phyloP scores from a whole-genome alignment of 1,140 invertebrate genomes.

The Tribolium madens region DNA sequence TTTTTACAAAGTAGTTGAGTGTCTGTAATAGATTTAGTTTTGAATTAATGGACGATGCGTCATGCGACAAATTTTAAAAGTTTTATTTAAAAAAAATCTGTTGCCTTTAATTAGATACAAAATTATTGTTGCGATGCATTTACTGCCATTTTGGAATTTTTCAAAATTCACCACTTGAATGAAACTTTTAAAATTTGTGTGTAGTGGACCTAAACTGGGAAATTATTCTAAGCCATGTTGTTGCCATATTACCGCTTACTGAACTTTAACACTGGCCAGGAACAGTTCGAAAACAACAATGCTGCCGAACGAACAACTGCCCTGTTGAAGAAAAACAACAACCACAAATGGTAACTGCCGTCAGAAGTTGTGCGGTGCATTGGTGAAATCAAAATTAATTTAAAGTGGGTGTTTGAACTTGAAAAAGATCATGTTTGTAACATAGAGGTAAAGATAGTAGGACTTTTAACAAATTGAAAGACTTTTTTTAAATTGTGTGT shows the following conservation, averaged over 20 bases:
- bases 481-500: conserved; percentile 59
- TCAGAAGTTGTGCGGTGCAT: conserved; percentile 36
- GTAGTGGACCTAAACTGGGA: neutral
- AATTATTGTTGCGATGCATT: conserved; percentile 17
- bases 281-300: conserved; percentile 26
- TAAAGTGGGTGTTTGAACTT: conserved; percentile 48
- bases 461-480: conserved; percentile 59
- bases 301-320: conserved; percentile 42
- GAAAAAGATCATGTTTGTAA: conserved; percentile 50
- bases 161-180: conserved; percentile 1
- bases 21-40: conserved; percentile 34
- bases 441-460: conserved; percentile 45
- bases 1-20: conserved; percentile 33
- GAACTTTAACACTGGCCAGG: conserved; percentile 33
- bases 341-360: conserved; percentile 28
- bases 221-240: conserved; percentile 35
- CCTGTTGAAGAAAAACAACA: conserved; percentile 38
- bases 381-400: conserved; percentile 47
- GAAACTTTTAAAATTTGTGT: neutral
- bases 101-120: conserved; percentile 28
- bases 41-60: too few species aligned
- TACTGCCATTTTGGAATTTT: conserved; percentile 34
- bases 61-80: neutral
- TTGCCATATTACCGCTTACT: conserved; percentile 43
- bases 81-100: conserved; percentile 4